Conservation (phyloP, 2,888 invertebrate species). For the Cephalotes varians region DNA sequence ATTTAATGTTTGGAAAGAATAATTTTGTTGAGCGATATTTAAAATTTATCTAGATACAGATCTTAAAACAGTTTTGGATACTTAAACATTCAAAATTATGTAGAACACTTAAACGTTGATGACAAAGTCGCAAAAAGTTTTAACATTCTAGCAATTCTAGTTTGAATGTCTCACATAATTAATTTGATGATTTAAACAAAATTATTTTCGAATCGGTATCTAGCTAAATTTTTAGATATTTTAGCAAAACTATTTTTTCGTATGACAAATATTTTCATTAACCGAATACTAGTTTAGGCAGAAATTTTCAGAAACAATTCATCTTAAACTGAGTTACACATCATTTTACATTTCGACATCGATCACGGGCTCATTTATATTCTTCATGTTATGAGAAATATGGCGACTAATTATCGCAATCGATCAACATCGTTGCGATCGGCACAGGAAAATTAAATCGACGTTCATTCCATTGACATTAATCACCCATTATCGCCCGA, state of each 20-base stretch:
- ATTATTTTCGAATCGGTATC: too few species aligned
- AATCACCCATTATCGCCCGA: neutral
- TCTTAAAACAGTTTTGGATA: too few species aligned
- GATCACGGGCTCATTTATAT: conserved; percentile 5
- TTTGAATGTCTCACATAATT: too few species aligned
- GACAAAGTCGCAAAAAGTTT: too few species aligned
- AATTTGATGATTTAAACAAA: too few species aligned
- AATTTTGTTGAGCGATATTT: too few species aligned
- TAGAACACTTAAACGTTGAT: too few species aligned
- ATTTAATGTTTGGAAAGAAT: too few species aligned
- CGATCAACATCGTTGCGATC: conserved; percentile 10
- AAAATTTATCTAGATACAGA: too few species aligned
- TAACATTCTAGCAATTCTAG: too few species aligned
- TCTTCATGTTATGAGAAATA: conserved; percentile 9
- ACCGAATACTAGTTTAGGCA: neutral
- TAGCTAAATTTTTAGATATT: too few species aligned
- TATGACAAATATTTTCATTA: neutral
- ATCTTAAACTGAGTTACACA: neutral
- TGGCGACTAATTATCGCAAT: conserved; percentile 27
- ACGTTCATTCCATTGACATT: conserved; percentile 5
- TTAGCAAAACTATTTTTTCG: neutral
- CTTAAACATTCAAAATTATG: too few species aligned
- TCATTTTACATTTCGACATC: conserved; percentile 15
- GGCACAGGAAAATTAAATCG: conserved; percentile 15
- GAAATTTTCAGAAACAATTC: neutral